phyloP scores from a whole-genome alignment of 2,888 invertebrate genomes.

The Trypoxylon attenuatum region DNA sequence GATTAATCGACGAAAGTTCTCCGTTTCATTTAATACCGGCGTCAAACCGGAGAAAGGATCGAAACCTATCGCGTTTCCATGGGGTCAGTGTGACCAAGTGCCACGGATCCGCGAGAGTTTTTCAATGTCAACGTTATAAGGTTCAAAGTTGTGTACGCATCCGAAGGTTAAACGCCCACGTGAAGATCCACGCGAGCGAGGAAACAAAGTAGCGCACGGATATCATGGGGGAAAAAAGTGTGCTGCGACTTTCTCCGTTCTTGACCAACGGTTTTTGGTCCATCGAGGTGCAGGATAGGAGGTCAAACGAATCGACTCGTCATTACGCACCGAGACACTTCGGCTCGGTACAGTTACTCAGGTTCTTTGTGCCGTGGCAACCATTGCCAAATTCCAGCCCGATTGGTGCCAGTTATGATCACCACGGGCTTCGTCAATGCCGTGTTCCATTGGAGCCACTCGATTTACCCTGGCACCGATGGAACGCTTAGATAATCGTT shows the following conservation, averaged over 20 bases:
- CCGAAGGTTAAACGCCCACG: conserved; percentile 18
- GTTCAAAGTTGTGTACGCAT: not conserved
- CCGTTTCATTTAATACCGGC: not conserved
- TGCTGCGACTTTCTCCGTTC: conserved; percentile 66
- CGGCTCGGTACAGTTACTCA: conserved; percentile 37
- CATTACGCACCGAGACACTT: conserved; percentile 15
- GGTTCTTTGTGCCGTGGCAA: conserved; percentile 4
- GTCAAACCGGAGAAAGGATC: too few species aligned
- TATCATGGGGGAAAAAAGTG: conserved; percentile 55
- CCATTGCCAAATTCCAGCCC: conserved; percentile 20
- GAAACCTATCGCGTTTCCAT: not conserved
- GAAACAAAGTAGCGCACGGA: conserved; percentile 33
- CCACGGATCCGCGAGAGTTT: not conserved
- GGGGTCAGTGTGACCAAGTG: not conserved
- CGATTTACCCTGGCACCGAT: too few species aligned
- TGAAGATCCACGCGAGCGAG: conserved; percentile 3
- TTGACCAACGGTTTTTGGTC: conserved; percentile 62
- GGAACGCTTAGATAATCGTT: too few species aligned
- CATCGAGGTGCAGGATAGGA: conserved; percentile 51
- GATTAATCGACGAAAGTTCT: not conserved
- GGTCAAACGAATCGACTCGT: conserved; percentile 48
- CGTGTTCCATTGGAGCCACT: too few species aligned
- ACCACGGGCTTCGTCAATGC: too few species aligned
- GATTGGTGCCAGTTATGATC: too few species aligned
- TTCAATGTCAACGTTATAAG: not conserved